A percentile compares a stretch with the other conserved stretches of the same genome.
Conservation (phyloP, 2,113 vertebrate genomes). For the Dicaeum eximium region DNA sequence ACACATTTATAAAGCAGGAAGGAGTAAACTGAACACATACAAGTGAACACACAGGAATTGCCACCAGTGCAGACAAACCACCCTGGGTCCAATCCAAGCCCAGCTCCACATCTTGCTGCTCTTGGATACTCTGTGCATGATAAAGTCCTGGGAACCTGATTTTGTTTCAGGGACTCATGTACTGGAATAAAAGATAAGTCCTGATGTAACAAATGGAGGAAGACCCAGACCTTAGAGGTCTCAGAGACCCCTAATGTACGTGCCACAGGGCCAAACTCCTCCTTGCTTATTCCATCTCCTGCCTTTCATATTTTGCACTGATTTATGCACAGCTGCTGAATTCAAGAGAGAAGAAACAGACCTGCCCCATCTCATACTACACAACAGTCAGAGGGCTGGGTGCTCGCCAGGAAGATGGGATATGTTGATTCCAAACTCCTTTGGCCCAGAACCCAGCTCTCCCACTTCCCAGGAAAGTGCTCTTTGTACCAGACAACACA, state of each 20-base stretch:
- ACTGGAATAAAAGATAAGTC: background rate
- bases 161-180: background rate
- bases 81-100: background rate
- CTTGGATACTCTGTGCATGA: background rate
- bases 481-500: background rate
- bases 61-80: background rate
- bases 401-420: background rate
- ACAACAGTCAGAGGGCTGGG: background rate
- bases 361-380: background rate
- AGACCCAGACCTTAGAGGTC: background rate
- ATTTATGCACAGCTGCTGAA: background rate
- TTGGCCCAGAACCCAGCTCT: background rate
- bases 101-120: background rate
- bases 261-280: background rate
- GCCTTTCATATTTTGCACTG: background rate
- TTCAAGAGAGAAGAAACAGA: background rate
- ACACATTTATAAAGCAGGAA: background rate
- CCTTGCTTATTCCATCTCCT: background rate
- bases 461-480: background rate
- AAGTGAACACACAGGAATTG: background rate
- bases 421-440: background rate
- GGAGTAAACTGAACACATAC: accelerated
- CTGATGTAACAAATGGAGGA: background rate
- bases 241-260: accelerated
- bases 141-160: background rate